Percentiles rank a stretch among this genome's conserved stretches.
These are phyloP conservation scores for Plebejus argus DNA, from an alignment of 2,888 invertebrate species.

Conservation along the genomic window DNA sequence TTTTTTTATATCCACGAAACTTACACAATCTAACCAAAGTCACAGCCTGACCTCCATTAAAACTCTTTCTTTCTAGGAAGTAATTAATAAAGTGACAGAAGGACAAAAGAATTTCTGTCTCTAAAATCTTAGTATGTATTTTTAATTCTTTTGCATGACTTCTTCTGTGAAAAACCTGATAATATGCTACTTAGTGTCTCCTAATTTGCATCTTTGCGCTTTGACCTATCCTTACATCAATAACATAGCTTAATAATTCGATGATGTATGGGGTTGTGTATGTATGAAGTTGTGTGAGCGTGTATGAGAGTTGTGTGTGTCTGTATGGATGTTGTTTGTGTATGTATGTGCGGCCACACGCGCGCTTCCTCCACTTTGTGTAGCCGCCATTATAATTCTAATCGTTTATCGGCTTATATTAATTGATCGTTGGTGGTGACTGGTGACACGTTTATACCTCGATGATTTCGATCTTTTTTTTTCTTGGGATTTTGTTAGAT, in stretches of 20 bases:
- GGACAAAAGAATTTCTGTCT: no score
- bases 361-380: slow-evolving; percentile 58
- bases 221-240: neutral
- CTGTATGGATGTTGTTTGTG: slow-evolving; percentile 39
- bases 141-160: no score
- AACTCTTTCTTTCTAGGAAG: no score
- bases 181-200: neutral
- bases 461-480: neutral
- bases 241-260: neutral
- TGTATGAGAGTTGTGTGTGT: slow-evolving; percentile 7
- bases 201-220: neutral
- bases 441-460: neutral
- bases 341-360: slow-evolving; percentile 62
- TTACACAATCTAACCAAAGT: neutral
- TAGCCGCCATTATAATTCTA: slow-evolving; percentile 44
- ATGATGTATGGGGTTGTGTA: neutral
- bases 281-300: neutral
- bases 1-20: neutral
- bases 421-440: slow-evolving; percentile 28
- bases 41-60: no score
- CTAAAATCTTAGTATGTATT: no score
- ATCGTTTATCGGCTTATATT: slow-evolving; percentile 34
- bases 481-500: neutral
- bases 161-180: no score
- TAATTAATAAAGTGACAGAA: no score